Evolutionary conservation across 1,140 invertebrate genomes (phyloP).

Genomic region (Macrobrachium rosenbergii): DNA sequence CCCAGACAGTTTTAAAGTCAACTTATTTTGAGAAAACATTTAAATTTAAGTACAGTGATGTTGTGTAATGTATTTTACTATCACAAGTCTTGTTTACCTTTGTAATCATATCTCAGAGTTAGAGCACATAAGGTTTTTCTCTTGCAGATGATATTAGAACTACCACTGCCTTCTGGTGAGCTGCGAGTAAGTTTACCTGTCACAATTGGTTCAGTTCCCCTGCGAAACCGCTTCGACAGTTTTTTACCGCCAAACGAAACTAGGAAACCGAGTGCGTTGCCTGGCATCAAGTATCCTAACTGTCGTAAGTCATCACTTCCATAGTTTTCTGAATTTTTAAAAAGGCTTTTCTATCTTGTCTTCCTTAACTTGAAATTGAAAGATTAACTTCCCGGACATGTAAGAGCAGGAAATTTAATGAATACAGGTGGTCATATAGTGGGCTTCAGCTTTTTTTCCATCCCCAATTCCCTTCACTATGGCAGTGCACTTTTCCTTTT

Average conservation of each 20-base stretch:
- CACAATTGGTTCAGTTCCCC: slow-evolving; percentile 67
- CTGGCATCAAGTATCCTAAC: slow-evolving; percentile 64
- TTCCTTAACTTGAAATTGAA: too few relatives aligned
- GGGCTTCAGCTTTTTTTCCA: too few relatives aligned
- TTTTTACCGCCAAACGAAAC: slow-evolving; percentile 60
- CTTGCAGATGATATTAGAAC: slow-evolving; percentile 67
- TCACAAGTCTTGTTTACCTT: background rate
- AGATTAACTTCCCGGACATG: too few relatives aligned
- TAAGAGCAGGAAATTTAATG: too few relatives aligned
- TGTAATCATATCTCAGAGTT: background rate
- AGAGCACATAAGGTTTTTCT: background rate
- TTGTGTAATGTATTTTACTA: background rate
- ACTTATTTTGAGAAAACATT: background rate
- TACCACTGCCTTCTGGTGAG: slow-evolving; percentile 63
- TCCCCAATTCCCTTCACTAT: too few relatives aligned
- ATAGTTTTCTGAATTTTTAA: background rate
- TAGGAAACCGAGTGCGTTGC: slow-evolving; percentile 20
- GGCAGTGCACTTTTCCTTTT: too few relatives aligned
- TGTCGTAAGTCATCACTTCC: slow-evolving; percentile 62
- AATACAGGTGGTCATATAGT: too few relatives aligned
- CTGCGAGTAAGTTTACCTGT: slow-evolving; percentile 67
- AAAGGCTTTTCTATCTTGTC: too few relatives aligned
- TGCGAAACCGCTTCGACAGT: slow-evolving; percentile 60
- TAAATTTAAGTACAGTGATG: background rate
- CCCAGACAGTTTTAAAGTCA: too few relatives aligned